phyloP scores from a whole-genome alignment of 2,888 invertebrate species.

The Andrena chrysosceles region DNA sequence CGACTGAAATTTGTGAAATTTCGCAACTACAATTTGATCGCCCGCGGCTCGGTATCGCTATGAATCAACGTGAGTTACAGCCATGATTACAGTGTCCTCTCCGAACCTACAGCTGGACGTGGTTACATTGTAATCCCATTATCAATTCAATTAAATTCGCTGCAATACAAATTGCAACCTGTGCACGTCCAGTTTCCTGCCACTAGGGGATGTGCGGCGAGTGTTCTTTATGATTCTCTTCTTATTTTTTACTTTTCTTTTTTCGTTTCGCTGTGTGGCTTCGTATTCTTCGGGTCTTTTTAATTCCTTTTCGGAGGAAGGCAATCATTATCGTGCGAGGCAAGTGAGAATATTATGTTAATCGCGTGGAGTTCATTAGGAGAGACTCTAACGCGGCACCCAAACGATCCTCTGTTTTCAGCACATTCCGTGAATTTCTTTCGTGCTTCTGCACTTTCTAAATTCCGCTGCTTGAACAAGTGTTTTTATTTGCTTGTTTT shows the following conservation, averaged over 20 bases:
- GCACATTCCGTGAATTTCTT: no score
- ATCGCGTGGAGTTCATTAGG: no score
- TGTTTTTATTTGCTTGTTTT: no score
- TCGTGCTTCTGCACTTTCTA: no score
- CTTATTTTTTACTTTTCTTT: neutral
- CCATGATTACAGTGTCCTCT: conserved; percentile 53
- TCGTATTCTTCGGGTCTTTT: no score
- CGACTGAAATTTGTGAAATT: conserved; percentile 46
- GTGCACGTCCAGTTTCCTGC: conserved; percentile 14
- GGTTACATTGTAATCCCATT: conserved; percentile 58
- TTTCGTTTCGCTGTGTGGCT: no score
- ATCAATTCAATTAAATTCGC: conserved; percentile 58
- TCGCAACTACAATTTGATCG: conserved; percentile 48
- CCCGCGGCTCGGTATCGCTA: conserved; percentile 7
- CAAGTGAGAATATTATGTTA: no score
- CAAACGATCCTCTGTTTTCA: no score
- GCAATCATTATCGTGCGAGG: neutral
- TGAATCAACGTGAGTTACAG: conserved; percentile 63
- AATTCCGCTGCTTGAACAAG: no score
- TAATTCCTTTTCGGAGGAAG: no score
- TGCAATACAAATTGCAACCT: conserved; percentile 41
- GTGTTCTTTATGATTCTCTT: neutral
- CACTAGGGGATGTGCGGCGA: conserved; percentile 4
- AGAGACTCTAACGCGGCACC: no score
- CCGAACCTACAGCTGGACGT: conserved; percentile 35